Evolutionary conservation across 2,113 vertebrate genomes (phyloP).

Genomic region (Solenodon paradoxus): DNA sequence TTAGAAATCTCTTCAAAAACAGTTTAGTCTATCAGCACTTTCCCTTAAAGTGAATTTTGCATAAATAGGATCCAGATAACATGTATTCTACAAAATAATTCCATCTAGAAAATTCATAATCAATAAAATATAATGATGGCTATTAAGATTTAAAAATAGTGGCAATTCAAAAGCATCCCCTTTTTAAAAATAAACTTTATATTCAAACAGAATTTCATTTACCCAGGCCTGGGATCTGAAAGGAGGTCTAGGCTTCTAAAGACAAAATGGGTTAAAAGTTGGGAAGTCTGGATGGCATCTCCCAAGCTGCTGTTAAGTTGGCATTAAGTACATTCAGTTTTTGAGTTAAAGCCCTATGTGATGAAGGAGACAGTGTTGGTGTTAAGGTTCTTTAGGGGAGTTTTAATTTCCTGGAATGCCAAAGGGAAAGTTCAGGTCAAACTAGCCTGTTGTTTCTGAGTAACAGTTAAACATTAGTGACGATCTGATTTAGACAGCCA

Average conservation of each 20-base stretch:
- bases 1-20: neutral
- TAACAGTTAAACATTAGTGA: conserved; percentile 25
- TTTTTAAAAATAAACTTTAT: conserved; percentile 36
- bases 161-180: neutral
- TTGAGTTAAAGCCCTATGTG: neutral
- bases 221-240: neutral
- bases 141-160: neutral
- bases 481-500: neutral
- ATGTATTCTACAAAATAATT: neutral
- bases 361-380: conserved; percentile 10
- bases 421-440: conserved; percentile 2
- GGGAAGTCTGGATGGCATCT: neutral
- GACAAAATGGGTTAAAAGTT: conserved; percentile 8
- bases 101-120: conserved; percentile 34
- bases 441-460: neutral
- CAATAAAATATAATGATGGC: neutral
- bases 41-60: conserved; percentile 14
- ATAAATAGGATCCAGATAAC: neutral
- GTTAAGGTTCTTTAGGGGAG: neutral
- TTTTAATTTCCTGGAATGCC: conserved; percentile 43
- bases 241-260: neutral
- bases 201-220: conserved; percentile 18
- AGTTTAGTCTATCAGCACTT: neutral
- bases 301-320: neutral
- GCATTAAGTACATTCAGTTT: neutral